Evolutionary conservation across 2,113 vertebrate species (phyloP).

Genomic region (Cisticola juncidis): DNA sequence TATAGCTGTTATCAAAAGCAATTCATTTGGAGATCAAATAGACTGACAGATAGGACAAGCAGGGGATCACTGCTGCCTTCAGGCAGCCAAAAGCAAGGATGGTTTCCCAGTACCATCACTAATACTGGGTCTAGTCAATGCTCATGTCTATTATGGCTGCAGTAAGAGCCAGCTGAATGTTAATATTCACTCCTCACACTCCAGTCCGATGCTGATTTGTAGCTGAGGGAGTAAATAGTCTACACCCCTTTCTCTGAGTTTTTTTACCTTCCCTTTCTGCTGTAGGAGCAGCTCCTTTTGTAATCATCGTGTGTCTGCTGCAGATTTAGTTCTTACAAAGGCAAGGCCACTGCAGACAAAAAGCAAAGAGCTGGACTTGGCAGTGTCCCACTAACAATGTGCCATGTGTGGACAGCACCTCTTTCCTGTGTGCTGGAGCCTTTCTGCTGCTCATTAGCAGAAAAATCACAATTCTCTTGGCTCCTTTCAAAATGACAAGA

Average conservation of each 20-base stretch:
- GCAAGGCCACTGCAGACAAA: background rate
- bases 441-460: background rate
- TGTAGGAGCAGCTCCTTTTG: background rate
- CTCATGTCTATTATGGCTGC: slow-evolving; percentile 64
- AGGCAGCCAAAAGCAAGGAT: slow-evolving; percentile 79
- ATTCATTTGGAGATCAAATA: slow-evolving; percentile 92
- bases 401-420: background rate
- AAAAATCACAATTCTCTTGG: background rate
- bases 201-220: background rate
- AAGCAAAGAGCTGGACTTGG: background rate
- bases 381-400: background rate
- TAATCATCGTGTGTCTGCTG: background rate
- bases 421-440: background rate
- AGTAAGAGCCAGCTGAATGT: slow-evolving; percentile 53
- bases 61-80: slow-evolving; percentile 81
- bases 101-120: slow-evolving; percentile 74
- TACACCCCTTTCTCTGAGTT: background rate
- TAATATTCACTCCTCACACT: slow-evolving; percentile 13
- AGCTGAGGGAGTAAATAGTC: background rate
- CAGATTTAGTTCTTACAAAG: background rate
- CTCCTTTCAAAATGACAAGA: background rate
- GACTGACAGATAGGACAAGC: slow-evolving; percentile 88
- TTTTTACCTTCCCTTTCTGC: background rate
- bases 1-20: slow-evolving; percentile 90
- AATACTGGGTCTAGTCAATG: slow-evolving; percentile 78